Evolutionary conservation across 2,113 vertebrate species (phyloP).

Genomic region (Pelvicachromis taeniatus): DNA sequence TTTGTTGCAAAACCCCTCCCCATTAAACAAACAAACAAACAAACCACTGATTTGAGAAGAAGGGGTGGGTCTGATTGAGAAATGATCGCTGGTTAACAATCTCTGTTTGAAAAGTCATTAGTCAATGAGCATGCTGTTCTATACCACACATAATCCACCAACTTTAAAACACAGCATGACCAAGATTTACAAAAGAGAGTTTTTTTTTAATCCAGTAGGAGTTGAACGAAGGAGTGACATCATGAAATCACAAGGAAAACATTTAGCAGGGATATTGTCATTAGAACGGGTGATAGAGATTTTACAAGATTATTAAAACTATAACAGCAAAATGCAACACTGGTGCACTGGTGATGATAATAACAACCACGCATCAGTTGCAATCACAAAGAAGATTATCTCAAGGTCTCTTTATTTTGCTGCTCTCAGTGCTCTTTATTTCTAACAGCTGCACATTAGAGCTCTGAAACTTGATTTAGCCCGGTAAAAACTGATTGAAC

Average conservation of each 20-base stretch:
- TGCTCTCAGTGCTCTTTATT: neutral
- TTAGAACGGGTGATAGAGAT: rapidly evolving
- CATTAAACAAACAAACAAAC: no score
- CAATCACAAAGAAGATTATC: neutral
- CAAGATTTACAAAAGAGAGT: rapidly evolving
- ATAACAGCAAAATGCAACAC: neutral
- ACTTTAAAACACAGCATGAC: neutral
- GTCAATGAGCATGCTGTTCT: neutral
- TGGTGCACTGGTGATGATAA: neutral
- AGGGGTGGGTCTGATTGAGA: neutral
- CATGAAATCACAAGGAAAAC: neutral
- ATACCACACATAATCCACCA: no score
- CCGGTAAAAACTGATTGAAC: rapidly evolving
- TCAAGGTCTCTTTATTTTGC: neutral
- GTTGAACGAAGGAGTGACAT: neutral
- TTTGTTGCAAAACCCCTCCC: no score
- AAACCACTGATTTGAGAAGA: no score
- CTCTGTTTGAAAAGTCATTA: neutral
- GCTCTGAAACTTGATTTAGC: neutral
- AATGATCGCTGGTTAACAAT: neutral
- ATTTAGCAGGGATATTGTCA: neutral
- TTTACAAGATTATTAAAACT: neutral
- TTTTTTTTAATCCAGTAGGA: rapidly evolving
- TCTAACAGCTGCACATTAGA: neutral
- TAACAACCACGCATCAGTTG: neutral